phyloP scores from a whole-genome alignment of 2,113 vertebrate species.

The Fulmarus glacialis region DNA sequence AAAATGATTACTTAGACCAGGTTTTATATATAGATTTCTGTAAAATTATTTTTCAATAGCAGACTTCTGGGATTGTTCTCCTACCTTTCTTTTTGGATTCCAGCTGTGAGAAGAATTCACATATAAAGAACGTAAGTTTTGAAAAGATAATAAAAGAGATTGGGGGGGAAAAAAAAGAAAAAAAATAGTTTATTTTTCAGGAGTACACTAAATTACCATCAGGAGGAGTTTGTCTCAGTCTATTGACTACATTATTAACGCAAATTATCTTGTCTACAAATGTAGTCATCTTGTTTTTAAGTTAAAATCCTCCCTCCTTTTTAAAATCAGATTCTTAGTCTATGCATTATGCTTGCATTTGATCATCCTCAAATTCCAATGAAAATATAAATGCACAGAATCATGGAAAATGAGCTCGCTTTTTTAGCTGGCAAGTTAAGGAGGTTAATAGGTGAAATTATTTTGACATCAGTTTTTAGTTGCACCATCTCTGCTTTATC shows the following conservation, averaged over 20 bases:
- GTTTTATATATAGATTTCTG: neutral
- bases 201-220: neutral
- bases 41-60: neutral
- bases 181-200: neutral
- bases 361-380: neutral
- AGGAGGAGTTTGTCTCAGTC: neutral
- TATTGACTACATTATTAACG: neutral
- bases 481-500: neutral
- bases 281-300: neutral
- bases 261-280: neutral
- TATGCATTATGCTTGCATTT: neutral
- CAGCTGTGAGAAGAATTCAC: neutral
- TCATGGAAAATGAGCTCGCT: neutral
- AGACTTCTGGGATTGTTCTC: neutral
- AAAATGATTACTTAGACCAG: neutral
- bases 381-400: neutral
- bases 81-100: neutral
- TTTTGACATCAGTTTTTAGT: neutral
- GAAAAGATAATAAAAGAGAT: neutral
- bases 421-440: neutral
- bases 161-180: rapidly evolving
- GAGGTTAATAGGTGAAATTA: neutral
- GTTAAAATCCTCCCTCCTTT: neutral
- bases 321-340: neutral
- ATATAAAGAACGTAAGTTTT: neutral